Evolutionary conservation across 2,888 invertebrate genomes (phyloP).

Genomic region (Rhagonycha lutea): DNA sequence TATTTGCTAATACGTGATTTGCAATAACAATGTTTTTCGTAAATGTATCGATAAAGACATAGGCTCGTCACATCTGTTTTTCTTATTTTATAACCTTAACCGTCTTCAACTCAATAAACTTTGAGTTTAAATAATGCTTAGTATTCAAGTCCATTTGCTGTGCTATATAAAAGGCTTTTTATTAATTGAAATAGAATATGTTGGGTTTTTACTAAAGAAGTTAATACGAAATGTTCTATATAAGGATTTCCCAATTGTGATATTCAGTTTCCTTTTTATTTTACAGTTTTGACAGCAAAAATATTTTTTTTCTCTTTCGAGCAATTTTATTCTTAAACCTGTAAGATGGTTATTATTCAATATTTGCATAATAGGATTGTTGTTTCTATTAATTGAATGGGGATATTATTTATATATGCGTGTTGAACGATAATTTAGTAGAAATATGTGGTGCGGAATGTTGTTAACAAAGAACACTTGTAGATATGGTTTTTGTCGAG

Average conservation of each 20-base stretch:
- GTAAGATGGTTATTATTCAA: neutral
- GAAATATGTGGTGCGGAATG: neutral
- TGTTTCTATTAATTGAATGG: neutral
- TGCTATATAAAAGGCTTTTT: neutral
- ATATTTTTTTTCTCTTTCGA: neutral
- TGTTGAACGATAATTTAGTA: neutral
- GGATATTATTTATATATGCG: neutral
- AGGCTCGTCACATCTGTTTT: too few species aligned
- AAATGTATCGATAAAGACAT: too few species aligned
- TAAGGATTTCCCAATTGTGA: neutral
- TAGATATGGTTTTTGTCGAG: neutral
- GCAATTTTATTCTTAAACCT: neutral
- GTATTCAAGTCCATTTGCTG: neutral
- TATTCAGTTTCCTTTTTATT: neutral
- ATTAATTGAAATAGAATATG: neutral
- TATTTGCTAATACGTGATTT: too few species aligned
- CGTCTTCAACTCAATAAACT: neutral
- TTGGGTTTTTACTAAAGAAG: neutral
- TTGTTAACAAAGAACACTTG: neutral
- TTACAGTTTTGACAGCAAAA: neutral
- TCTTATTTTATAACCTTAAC: neutral
- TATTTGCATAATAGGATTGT: neutral
- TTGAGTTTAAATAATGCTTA: neutral
- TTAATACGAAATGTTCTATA: neutral
- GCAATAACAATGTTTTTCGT: too few species aligned